Conservation (phyloP, 2,888 invertebrate species). For the Pimpla rufipes region DNA sequence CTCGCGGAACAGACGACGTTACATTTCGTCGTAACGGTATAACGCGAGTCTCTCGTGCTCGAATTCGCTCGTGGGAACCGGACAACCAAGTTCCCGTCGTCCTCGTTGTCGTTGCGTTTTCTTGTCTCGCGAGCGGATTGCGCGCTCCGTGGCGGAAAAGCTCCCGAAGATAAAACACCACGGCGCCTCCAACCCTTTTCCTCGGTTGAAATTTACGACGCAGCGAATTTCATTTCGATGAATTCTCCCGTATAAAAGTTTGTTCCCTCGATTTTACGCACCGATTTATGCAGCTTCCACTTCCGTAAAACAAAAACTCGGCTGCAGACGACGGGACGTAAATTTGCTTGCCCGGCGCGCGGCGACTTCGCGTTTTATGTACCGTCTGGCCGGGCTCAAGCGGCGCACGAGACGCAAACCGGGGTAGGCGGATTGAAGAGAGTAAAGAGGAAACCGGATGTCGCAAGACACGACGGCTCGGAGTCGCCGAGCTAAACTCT, state of each 20-base stretch:
- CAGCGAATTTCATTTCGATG: background rate
- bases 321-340: background rate
- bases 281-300: too few species aligned
- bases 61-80: slow-evolving; percentile 73
- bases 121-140: slow-evolving; percentile 51
- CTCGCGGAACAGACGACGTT: slow-evolving; percentile 42
- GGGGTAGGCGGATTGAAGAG: background rate
- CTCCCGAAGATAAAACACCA: slow-evolving; percentile 27
- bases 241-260: too few species aligned
- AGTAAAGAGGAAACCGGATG: slow-evolving; percentile 41
- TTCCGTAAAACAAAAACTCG: too few species aligned
- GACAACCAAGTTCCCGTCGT: slow-evolving; percentile 51
- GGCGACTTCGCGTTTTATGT: background rate
- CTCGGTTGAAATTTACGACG: background rate
- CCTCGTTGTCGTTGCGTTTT: slow-evolving; percentile 35
- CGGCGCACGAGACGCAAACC: background rate
- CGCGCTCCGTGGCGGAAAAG: slow-evolving; percentile 48
- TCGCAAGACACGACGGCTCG: slow-evolving; percentile 10
- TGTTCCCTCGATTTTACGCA: too few species aligned
- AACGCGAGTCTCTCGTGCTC: slow-evolving; percentile 54
- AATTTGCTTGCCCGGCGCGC: background rate
- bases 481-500: slow-evolving; percentile 30
- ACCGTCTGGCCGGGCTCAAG: slow-evolving; percentile 10
- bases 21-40: slow-evolving; percentile 69
- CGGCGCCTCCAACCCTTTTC: slow-evolving; percentile 22